phyloP scores from a whole-genome alignment of 1,140 invertebrate genomes.

The Rhopalosiphum maidis region DNA sequence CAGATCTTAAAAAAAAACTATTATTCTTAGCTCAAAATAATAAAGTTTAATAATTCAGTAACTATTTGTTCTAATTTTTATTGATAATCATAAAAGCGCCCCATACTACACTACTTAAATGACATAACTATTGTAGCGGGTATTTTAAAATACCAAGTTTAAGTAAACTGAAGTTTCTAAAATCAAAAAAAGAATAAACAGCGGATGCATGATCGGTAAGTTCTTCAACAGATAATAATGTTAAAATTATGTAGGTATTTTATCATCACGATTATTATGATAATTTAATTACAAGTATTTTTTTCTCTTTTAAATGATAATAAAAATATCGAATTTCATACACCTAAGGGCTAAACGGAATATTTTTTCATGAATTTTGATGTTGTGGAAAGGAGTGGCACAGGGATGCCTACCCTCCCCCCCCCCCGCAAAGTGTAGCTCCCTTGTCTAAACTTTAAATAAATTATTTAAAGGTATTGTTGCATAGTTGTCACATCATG shows the following conservation, averaged over 20 bases:
- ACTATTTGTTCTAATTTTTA: background rate
- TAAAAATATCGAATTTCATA: background rate
- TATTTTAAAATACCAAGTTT: too few relatives aligned
- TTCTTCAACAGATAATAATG: too few relatives aligned
- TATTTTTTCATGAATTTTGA: background rate
- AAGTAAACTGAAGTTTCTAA: too few relatives aligned
- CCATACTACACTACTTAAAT: too few relatives aligned
- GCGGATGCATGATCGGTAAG: too few relatives aligned
- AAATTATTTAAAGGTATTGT: background rate
- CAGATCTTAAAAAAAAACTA: background rate
- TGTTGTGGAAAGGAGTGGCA: background rate
- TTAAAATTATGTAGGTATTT: too few relatives aligned
- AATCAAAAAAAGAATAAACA: too few relatives aligned
- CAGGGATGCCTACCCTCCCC: too few relatives aligned
- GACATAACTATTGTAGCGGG: too few relatives aligned
- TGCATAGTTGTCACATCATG: background rate
- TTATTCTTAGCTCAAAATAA: background rate
- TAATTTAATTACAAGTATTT: background rate
- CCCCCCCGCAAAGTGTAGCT: background rate
- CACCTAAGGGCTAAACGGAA: background rate
- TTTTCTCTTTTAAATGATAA: background rate
- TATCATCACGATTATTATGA: too few relatives aligned
- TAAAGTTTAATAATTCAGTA: background rate
- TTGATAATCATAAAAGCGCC: too few relatives aligned
- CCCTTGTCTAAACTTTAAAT: background rate